Evolutionary conservation across 92 coral and sea anemone species (phyloP).

Genomic region (Palythoa heliodiscus): DNA sequence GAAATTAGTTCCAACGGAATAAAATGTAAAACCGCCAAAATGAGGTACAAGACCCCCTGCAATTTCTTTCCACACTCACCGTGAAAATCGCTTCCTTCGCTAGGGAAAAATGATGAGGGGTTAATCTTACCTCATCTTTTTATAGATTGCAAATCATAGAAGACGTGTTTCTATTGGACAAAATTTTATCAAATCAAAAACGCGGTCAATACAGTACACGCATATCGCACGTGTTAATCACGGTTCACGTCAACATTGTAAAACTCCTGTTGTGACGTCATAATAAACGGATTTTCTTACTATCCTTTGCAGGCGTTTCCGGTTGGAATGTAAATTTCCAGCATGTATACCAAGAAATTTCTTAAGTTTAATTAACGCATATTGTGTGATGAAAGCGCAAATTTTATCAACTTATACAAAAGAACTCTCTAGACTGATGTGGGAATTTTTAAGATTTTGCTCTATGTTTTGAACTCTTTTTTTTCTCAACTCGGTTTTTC

Average conservation of each 20-base stretch:
- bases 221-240: constrained; percentile 23
- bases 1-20: background rate
- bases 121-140: background rate
- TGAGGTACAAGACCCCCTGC: no score
- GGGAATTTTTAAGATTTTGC: background rate
- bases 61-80: background rate
- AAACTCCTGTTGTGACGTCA: constrained; percentile 39
- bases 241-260: background rate
- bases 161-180: constrained; percentile 15
- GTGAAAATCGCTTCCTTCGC: background rate
- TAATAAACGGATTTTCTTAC: constrained; percentile 8
- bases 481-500: no score
- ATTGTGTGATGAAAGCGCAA: background rate
- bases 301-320: background rate
- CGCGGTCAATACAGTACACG: background rate
- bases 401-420: background rate
- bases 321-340: background rate
- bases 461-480: background rate
- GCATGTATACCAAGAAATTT: background rate
- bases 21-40: background rate
- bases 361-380: background rate
- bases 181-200: constrained; percentile 13
- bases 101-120: background rate
- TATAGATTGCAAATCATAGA: background rate
- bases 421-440: background rate